phyloP scores from a whole-genome alignment of 2,888 invertebrate genomes.

The Danaus chrysippus region DNA sequence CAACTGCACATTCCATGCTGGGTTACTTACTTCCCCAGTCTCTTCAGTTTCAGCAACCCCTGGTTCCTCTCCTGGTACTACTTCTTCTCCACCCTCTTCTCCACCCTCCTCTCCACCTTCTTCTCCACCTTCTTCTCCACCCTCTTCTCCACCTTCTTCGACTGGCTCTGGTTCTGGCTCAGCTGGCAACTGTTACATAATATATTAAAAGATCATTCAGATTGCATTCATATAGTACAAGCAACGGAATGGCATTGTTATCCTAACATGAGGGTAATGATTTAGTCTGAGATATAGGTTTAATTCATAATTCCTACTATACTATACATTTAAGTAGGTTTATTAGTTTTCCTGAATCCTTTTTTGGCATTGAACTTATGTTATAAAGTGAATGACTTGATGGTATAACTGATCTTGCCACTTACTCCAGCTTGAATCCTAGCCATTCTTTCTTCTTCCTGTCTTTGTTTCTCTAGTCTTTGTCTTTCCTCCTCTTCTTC shows the following conservation, averaged over 20 bases:
- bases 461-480: slow-evolving; percentile 48
- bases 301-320: too few species aligned
- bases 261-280: too few species aligned
- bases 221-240: too few species aligned
- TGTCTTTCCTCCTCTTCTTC: slow-evolving; percentile 58
- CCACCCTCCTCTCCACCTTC: slow-evolving; percentile 36
- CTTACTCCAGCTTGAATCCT: slow-evolving; percentile 66
- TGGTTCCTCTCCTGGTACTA: slow-evolving; percentile 35
- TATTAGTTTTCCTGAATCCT: too few species aligned
- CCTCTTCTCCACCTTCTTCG: slow-evolving; percentile 37
- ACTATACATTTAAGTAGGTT: too few species aligned
- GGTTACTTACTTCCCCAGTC: slow-evolving; percentile 31
- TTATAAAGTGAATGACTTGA: too few species aligned
- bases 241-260: too few species aligned
- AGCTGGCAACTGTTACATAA: slow-evolving; percentile 51
- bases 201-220: neutral
- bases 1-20: neutral
- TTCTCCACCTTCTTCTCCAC: slow-evolving; percentile 37
- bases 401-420: neutral
- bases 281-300: too few species aligned
- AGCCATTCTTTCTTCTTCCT: slow-evolving; percentile 66
- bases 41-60: slow-evolving; percentile 33
- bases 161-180: slow-evolving; percentile 46
- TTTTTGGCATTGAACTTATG: too few species aligned
- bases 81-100: slow-evolving; percentile 38